Evolutionary conservation across 2,888 invertebrate genomes (phyloP).

Genomic region (Thereva nobilitata): DNA sequence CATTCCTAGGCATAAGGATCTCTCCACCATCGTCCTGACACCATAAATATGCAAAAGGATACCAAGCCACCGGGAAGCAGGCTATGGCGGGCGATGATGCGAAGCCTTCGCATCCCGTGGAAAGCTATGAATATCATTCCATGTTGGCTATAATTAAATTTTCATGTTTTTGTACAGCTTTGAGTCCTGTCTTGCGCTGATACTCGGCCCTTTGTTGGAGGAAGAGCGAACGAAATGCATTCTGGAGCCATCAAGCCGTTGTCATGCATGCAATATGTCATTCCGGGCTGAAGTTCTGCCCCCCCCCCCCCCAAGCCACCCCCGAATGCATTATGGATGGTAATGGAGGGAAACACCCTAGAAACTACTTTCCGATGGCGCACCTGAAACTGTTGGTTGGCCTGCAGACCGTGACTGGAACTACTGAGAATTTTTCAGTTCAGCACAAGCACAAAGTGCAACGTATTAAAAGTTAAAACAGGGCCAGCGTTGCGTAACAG

Average conservation of each 20-base stretch:
- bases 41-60: constrained; percentile 34
- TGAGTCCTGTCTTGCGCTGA: not conserved
- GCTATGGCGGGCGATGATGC: constrained; percentile 21
- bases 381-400: too few relatives aligned
- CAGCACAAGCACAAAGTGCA: too few relatives aligned
- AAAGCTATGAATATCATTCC: constrained; percentile 34
- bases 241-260: constrained; percentile 10
- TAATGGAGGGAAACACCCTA: too few relatives aligned
- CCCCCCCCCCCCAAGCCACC: too few relatives aligned
- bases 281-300: too few relatives aligned
- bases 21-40: constrained; percentile 25
- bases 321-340: too few relatives aligned
- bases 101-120: constrained; percentile 25
- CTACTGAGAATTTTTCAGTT: too few relatives aligned
- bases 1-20: constrained; percentile 23
- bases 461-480: too few relatives aligned
- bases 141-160: constrained; percentile 33
- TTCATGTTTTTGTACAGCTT: constrained; percentile 32
- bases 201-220: constrained; percentile 1
- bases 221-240: not conserved
- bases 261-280: not conserved
- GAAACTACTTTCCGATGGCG: too few relatives aligned
- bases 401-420: too few relatives aligned
- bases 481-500: too few relatives aligned
- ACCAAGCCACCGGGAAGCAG: constrained; percentile 21